Base-by-base conservation (phyloP, 2,888 invertebrate species). In the Allolobophora icterica region DNA sequence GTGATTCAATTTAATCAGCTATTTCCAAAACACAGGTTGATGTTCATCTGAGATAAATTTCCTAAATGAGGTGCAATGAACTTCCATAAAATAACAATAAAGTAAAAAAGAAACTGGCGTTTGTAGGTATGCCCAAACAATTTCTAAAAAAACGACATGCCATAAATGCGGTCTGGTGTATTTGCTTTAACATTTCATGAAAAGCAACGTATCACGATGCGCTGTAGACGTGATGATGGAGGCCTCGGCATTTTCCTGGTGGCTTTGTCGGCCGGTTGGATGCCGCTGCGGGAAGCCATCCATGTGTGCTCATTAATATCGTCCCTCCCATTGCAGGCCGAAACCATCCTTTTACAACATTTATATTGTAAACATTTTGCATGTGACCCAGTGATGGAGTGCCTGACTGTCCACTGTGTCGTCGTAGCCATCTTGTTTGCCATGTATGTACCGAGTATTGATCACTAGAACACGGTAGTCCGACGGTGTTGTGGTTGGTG, bases 71-170 rank as follows among this genome's bases (percentile, higher is more conserved):
- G n/a, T 71, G 30, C 71, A n/a, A n/a, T 71, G 71, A 71, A 71
- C n/a, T n/a, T 71, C n/a, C 71, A 71, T 71, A n/a, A 71, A 71
- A 71, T 71, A 71, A n/a, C 71, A n/a, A 71, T 71, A 71, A 71
- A 71, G 71, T 71, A 13, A 71, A 71, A 71, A n/a, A 45, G n/a
- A n/a, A 42, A 5, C n/a, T 30, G 30, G n/a, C 13, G n/a, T 71
- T 71, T n/a, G n/a, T n/a, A 13, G 71, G 30, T 71, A 4, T 71
- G 71, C 71, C 71, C 5, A 71, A 71, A n/a, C 71, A 71, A n/a
- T 71, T 5, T n/a, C n/a, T 71, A n/a, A n/a, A 2, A 45, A 71
- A 71, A 71, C 30, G 71, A 71, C 71, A n/a, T 71, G 71, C n/a
- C 71, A 71, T 71, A n/a, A n/a, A 71, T 71, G 71, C n/a, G 30